Conservation (phyloP, 2,113 vertebrate genomes). For the Gobiocypris rarus region DNA sequence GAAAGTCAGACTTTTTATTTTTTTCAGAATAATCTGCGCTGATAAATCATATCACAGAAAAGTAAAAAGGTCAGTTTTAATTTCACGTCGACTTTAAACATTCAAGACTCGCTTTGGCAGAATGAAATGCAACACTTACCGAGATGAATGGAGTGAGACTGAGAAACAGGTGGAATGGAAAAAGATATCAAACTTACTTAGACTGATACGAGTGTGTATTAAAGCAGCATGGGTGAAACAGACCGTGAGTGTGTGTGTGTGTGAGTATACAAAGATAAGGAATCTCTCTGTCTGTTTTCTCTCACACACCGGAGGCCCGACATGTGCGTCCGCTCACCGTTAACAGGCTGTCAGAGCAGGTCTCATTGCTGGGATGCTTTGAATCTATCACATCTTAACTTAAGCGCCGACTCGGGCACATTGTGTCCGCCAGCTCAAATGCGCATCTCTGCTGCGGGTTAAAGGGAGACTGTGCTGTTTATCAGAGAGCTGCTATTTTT, state of each 20-base stretch:
- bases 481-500: slow-evolving; percentile 53
- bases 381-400: slow-evolving; percentile 45
- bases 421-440: background rate
- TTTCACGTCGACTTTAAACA: background rate
- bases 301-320: slow-evolving; percentile 35
- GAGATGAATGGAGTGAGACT: slow-evolving; percentile 3
- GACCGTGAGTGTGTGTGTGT: slow-evolving; percentile 2
- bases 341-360: slow-evolving; percentile 46
- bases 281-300: slow-evolving; percentile 46
- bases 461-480: slow-evolving; percentile 31
- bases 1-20: background rate
- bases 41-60: background rate
- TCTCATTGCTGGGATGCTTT: slow-evolving; percentile 50
- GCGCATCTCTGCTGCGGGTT: slow-evolving; percentile 11
- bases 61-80: background rate
- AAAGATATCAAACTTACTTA: slow-evolving; percentile 19
- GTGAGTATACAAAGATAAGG: slow-evolving; percentile 8
- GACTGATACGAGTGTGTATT: slow-evolving; percentile 8
- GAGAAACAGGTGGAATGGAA: slow-evolving; percentile 24
- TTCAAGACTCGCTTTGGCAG: background rate
- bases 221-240: background rate
- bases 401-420: slow-evolving; percentile 11
- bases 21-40: background rate
- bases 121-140: background rate
- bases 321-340: slow-evolving; percentile 37